Evolutionary conservation across 2,113 vertebrate genomes (phyloP).

Genomic region (Eulemur macaco): DNA sequence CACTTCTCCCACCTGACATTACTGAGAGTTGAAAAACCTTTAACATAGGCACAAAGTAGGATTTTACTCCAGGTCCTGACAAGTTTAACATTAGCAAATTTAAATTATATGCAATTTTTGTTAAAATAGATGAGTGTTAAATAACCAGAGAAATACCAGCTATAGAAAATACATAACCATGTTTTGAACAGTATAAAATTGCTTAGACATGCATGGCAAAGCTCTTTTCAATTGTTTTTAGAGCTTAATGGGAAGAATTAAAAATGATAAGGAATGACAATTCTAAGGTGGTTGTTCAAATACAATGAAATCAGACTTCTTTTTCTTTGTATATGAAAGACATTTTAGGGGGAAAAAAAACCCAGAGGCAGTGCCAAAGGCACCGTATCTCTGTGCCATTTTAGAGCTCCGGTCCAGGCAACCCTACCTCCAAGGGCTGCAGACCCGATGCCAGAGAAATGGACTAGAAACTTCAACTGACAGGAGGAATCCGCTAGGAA

Average conservation of each 20-base stretch:
- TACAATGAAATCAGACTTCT: not conserved
- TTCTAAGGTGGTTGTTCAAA: not conserved
- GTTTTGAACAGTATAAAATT: not conserved
- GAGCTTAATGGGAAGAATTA: not conserved
- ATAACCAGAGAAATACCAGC: not conserved
- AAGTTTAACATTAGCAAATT: not conserved
- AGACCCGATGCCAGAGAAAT: not conserved
- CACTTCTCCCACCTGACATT: accelerated
- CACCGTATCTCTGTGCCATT: not conserved
- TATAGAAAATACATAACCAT: not conserved
- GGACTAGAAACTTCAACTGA: not conserved
- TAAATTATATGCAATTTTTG: not conserved
- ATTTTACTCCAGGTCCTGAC: not conserved
- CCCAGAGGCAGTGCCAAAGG: not conserved
- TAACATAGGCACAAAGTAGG: accelerated
- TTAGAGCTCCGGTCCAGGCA: accelerated
- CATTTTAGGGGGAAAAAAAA: not conserved
- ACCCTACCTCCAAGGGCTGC: accelerated
- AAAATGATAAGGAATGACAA: not conserved
- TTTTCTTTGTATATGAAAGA: not conserved
- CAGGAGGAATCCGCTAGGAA: accelerated
- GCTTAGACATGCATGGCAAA: not conserved
- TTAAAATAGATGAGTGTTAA: not conserved
- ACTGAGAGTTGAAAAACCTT: not conserved
- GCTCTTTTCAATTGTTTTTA: not conserved